Evolutionary conservation across 1,140 invertebrate species (phyloP).

Genomic region (Caerostris extrusa): DNA sequence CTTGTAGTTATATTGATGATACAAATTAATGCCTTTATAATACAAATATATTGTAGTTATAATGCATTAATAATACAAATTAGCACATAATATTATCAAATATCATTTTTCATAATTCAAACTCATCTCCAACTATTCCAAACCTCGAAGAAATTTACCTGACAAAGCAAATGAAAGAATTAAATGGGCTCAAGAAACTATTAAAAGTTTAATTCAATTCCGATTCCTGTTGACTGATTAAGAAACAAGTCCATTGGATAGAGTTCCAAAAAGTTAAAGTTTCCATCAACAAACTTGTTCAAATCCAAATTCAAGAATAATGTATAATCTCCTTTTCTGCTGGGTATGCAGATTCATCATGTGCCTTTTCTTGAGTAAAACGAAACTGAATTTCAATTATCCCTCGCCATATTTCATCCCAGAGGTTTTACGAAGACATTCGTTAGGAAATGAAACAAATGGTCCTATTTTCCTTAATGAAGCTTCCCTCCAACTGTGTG

Average conservation of each 20-base stretch:
- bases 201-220: not conserved
- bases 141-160: too few species aligned
- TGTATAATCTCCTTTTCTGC: not conserved
- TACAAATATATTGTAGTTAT: too few species aligned
- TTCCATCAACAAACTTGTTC: not conserved
- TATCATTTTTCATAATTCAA: too few species aligned
- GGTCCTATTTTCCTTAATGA: constrained; percentile 22
- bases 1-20: too few species aligned
- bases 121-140: too few species aligned
- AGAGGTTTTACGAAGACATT: not conserved
- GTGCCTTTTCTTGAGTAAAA: not conserved
- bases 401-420: constrained; percentile 10
- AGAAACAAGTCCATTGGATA: not conserved
- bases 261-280: not conserved
- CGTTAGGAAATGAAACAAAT: constrained; percentile 34
- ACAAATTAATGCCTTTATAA: too few species aligned
- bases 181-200: not conserved
- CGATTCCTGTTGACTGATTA: not conserved
- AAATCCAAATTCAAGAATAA: not conserved
- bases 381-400: constrained; percentile 36
- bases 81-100: too few species aligned
- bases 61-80: too few species aligned
- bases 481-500: not conserved
- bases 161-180: too few species aligned
- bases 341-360: not conserved